Conservation (phyloP, 2,888 invertebrate genomes). For the Latheticus oryzae region DNA sequence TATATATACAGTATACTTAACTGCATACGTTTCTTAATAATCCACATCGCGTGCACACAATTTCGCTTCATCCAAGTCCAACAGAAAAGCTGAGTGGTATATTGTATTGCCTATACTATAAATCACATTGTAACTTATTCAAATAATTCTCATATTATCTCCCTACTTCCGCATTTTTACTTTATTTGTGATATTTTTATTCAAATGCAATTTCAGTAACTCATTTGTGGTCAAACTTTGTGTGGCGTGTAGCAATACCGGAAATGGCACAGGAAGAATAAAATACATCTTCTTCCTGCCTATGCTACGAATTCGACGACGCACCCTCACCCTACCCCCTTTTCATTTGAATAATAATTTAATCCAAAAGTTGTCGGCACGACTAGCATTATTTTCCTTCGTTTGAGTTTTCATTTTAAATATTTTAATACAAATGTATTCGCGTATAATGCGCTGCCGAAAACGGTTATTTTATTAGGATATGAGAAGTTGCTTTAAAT, state of each 20-base stretch:
- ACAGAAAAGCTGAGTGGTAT: background rate
- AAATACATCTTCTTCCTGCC: constrained; percentile 59
- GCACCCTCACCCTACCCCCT: constrained; percentile 51
- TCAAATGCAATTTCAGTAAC: constrained; percentile 59
- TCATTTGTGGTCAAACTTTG: constrained; percentile 58
- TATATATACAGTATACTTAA: constrained; percentile 35
- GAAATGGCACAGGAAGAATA: constrained; percentile 59
- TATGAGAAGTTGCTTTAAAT: constrained; percentile 32
- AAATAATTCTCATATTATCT: constrained; percentile 2
- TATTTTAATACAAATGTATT: constrained; percentile 58
- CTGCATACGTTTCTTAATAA: constrained; percentile 33
- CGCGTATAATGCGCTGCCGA: constrained; percentile 51
- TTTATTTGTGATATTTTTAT: constrained; percentile 44
- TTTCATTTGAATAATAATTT: constrained; percentile 63
- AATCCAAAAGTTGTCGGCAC: constrained; percentile 58
- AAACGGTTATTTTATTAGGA: constrained; percentile 47
- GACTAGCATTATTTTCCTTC: constrained; percentile 54
- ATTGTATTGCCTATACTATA: too few species aligned
- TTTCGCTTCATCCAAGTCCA: background rate
- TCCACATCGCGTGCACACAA: constrained; percentile 28
- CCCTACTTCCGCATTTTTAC: too few species aligned
- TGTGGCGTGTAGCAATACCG: constrained; percentile 55
- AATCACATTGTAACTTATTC: too few species aligned
- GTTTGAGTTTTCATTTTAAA: constrained; percentile 60
- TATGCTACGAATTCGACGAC: constrained; percentile 38